These are phyloP conservation scores for Heliconius erato DNA, from an alignment of 2,888 invertebrate genomes.

Conservation along the genomic window DNA sequence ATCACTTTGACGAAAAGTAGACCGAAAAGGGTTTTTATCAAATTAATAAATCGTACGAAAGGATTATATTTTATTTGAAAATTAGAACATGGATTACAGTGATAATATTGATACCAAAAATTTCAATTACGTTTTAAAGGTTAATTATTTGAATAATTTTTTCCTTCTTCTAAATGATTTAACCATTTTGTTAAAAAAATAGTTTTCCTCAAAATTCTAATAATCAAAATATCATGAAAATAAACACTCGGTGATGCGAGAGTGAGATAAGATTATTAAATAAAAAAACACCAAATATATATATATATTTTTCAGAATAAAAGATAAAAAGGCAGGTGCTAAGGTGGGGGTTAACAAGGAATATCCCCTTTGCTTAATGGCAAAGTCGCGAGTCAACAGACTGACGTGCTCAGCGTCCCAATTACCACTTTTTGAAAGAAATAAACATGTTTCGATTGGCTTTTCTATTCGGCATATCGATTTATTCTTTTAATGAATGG, in stretches of 20 bases:
- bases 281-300: neutral
- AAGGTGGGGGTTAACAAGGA: conserved; percentile 46
- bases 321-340: conserved; percentile 7
- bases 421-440: conserved; percentile 71
- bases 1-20: too few relatives aligned
- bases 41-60: too few relatives aligned
- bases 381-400: conserved; percentile 77
- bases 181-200: too few relatives aligned
- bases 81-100: too few relatives aligned
- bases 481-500: neutral
- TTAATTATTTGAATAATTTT: too few relatives aligned
- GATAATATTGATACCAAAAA: too few relatives aligned
- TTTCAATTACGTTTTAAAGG: too few relatives aligned
- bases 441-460: conserved; percentile 69
- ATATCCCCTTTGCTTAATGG: conserved; percentile 66
- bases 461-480: conserved; percentile 56
- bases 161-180: too few relatives aligned
- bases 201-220: too few relatives aligned
- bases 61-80: too few relatives aligned
- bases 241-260: neutral
- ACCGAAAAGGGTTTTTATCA: too few relatives aligned
- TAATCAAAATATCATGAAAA: too few relatives aligned
- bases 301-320: neutral
- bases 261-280: neutral
- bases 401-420: conserved; percentile 74